phyloP scores from a whole-genome alignment of 2,797 vertebrate genomes.

The Anguilla obscura region DNA sequence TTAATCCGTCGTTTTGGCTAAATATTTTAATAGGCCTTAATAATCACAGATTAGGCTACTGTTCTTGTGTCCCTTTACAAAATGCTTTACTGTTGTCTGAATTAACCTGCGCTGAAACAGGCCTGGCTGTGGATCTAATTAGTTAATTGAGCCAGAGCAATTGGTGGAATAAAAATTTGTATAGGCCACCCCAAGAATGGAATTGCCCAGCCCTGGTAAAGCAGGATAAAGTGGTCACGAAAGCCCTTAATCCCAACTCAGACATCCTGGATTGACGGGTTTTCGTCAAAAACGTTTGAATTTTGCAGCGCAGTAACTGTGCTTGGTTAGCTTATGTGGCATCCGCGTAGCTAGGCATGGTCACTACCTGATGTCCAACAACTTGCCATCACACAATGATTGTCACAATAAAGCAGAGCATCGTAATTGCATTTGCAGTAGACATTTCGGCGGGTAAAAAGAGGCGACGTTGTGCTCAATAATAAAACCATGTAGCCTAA shows the following conservation, averaged over 20 bases:
- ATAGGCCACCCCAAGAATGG: background rate
- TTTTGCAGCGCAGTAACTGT: background rate
- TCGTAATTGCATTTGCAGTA: background rate
- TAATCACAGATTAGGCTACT: background rate
- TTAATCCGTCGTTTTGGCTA: background rate
- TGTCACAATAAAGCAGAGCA: background rate
- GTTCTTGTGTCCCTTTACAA: background rate
- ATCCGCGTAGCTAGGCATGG: background rate
- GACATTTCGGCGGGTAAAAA: background rate
- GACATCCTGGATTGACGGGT: background rate
- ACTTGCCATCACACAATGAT: constrained; percentile 2
- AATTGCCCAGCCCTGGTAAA: background rate
- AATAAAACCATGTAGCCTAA: background rate
- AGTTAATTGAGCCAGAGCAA: background rate
- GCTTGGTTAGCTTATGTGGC: background rate
- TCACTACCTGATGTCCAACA: background rate
- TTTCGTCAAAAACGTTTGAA: background rate
- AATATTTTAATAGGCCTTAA: background rate
- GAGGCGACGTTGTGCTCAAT: background rate
- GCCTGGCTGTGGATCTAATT: background rate
- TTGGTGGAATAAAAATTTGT: background rate
- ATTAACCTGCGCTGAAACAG: background rate
- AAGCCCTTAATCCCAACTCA: background rate
- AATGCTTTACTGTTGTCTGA: background rate
- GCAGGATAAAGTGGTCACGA: background rate